Evolutionary conservation across 2,888 invertebrate genomes (phyloP), one percentile per base, ranked within the genome.

Genomic region (Sarcophaga variegata): DNA sequence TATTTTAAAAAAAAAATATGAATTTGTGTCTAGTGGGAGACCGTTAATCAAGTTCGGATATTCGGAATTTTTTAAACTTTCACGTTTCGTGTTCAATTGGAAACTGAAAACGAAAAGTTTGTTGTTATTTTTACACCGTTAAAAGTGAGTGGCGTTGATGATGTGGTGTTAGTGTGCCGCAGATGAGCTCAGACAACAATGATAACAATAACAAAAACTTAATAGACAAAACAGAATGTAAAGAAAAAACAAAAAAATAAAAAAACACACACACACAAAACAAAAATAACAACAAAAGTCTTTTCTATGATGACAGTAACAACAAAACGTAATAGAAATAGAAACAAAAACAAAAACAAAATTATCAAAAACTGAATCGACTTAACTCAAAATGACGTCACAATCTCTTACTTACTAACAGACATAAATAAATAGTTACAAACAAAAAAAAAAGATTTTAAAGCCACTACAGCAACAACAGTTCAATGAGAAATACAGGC

Each of bases 11-110:
- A 74, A 69, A 60, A 22, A 37, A 49, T 62, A n/a, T 45, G 59
- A 67, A 27, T 77, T 67, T 45, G 3, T 67, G 14, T 66, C 6
- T 63, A 69, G 17, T 67, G 67, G 37, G 37, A 80, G 75, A 47
- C 78, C 81, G 83, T 81, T 84, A 81, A 82, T 25, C 20, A 63
- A 71, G 63, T 67, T 64, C 5, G 54, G 63, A 17, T 47, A 72
- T 78, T 81, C 80, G 78, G 81, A 78, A 2, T 37, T 37, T 64
- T 64, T 81, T 20, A 86, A 90, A 90, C 91, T 89, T 89, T 87
- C 89, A 75, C 90, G 92, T 90, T 91, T 89, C 89, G 88, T 91
- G 90, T 90, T 89, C 90, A 89, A 87, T 87, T 89, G 81, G 89
- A 89, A 90, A 92, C 92, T 92, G 89, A 92, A 83, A 87, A 63